These are phyloP conservation scores for Watsonalla cultraria DNA, from an alignment of 2,888 invertebrate species.

Conservation along the genomic window DNA sequence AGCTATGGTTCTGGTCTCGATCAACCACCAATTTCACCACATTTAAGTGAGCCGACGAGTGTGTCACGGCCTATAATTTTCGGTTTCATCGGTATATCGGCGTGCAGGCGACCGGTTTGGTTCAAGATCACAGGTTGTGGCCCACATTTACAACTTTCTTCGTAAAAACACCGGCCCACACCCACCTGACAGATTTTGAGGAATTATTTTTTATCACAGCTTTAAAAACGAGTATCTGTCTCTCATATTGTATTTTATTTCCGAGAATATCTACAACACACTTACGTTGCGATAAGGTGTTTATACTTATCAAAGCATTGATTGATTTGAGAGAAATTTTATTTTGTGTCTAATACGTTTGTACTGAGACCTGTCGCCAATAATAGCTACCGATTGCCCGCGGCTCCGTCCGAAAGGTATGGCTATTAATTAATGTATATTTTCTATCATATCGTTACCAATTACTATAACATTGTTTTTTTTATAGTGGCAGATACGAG, in stretches of 20 bases:
- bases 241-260: neutral
- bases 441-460: too few relatives aligned
- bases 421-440: too few relatives aligned
- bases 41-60: slow-evolving; percentile 12
- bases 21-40: slow-evolving; percentile 11
- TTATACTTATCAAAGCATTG: neutral
- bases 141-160: slow-evolving; percentile 63
- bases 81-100: slow-evolving; percentile 27
- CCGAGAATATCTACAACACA: neutral
- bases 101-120: slow-evolving; percentile 41
- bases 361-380: neutral
- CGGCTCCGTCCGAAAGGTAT: too few relatives aligned
- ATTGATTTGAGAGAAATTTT: neutral
- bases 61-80: slow-evolving; percentile 39
- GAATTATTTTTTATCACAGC: slow-evolving; percentile 6
- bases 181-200: slow-evolving; percentile 31
- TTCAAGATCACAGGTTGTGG: slow-evolving; percentile 66
- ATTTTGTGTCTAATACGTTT: neutral
- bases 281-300: neutral
- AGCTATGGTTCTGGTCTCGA: too few relatives aligned
- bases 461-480: too few relatives aligned
- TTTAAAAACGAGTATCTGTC: slow-evolving; percentile 1
- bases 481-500: too few relatives aligned
- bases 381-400: neutral
- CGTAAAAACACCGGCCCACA: slow-evolving; percentile 41